Conservation (phyloP, 2,113 vertebrate species). For the Andinoacara biseriatus region DNA sequence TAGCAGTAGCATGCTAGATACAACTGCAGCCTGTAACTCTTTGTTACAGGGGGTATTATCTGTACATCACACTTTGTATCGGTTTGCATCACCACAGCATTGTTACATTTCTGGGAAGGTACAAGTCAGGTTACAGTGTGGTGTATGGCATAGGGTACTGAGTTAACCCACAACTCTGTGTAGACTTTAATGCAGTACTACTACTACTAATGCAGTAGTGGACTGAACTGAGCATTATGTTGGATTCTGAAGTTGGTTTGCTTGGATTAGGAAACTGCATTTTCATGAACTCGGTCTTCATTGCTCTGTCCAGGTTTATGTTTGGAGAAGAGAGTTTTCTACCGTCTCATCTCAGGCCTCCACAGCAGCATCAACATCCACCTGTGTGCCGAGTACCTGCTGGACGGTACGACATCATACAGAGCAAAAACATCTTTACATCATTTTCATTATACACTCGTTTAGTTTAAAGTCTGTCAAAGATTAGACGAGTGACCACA, state of each 20-base stretch:
- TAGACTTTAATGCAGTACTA: not conserved
- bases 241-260: not conserved
- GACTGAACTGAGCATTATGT: not conserved
- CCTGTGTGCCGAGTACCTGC: slow-evolving; percentile 90
- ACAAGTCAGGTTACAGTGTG: not conserved
- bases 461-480: no score
- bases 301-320: slow-evolving; percentile 84
- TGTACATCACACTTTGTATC: no score
- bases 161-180: not conserved
- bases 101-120: not conserved
- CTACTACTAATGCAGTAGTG: not conserved
- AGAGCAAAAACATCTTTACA: not conserved
- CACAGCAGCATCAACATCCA: slow-evolving; percentile 98
- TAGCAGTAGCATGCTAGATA: no score
- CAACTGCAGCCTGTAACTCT: no score
- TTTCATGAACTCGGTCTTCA: not conserved
- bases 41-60: no score
- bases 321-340: slow-evolving; percentile 97
- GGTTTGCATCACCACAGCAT: no score
- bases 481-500: no score
- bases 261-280: no score
- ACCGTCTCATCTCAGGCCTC: slow-evolving; percentile 95
- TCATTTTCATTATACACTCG: not conserved
- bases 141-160: not conserved
- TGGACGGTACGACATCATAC: slow-evolving; percentile 85